Percentiles rank a stretch among this genome's conserved stretches.
These are phyloP conservation scores for Hydroisotoma schaefferi DNA, from an alignment of 2,888 invertebrate species.

Conservation along the genomic window DNA sequence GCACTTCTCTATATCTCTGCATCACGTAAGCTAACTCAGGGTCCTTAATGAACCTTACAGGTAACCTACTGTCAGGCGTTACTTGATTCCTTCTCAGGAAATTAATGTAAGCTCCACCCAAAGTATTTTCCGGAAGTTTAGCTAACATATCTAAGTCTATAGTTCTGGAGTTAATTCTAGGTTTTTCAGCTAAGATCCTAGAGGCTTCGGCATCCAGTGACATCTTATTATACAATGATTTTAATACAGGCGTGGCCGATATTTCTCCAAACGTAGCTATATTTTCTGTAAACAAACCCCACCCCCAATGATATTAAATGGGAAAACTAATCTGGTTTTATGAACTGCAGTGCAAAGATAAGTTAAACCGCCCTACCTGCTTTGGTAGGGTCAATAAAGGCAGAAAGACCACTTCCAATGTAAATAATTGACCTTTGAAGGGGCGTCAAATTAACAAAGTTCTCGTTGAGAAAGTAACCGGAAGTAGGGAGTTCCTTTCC, in stretches of 20 bases:
- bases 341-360: background rate
- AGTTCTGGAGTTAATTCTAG: conserved; percentile 79
- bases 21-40: conserved; percentile 89
- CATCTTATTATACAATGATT: conserved; percentile 72
- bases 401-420: conserved; percentile 80
- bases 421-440: conserved; percentile 76
- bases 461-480: conserved; percentile 20
- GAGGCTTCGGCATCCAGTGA: conserved; percentile 69
- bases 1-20: conserved; percentile 94
- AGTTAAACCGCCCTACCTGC: conserved; percentile 53
- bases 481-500: background rate
- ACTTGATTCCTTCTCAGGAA: conserved; percentile 82
- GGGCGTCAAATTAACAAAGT: conserved; percentile 51
- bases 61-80: conserved; percentile 83
- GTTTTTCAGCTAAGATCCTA: conserved; percentile 69
- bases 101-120: conserved; percentile 80
- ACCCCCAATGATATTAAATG: no score
- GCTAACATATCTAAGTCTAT: conserved; percentile 70
- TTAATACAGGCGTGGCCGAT: conserved; percentile 69
- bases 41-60: conserved; percentile 89
- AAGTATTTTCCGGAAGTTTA: conserved; percentile 69
- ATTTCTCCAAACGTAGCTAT: conserved; percentile 93
- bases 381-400: conserved; percentile 73
- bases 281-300: conserved; percentile 68
- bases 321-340: background rate